Evolutionary conservation across 2,888 invertebrate species (phyloP).

Genomic region (Schrankia costaestrigalis): DNA sequence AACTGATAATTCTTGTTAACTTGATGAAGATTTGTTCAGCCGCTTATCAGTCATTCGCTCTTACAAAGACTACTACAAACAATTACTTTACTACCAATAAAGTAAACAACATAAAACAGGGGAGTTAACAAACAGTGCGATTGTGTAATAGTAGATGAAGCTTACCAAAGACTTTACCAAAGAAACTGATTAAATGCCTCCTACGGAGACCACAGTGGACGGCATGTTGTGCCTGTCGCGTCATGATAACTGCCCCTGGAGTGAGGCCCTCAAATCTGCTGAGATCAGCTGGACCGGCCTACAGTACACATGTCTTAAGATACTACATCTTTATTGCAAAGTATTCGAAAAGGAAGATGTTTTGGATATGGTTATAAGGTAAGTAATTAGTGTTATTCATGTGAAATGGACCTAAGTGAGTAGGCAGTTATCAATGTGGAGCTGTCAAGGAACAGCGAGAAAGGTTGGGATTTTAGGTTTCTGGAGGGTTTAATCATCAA

Average conservation of each 20-base stretch:
- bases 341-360: conserved; percentile 91
- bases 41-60: too few relatives aligned
- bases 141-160: too few relatives aligned
- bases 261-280: conserved; percentile 77
- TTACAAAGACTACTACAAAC: too few relatives aligned
- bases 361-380: conserved; percentile 90
- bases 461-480: too few relatives aligned
- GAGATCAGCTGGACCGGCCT: conserved; percentile 90
- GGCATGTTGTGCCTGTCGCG: conserved; percentile 83
- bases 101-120: too few relatives aligned
- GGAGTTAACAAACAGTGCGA: too few relatives aligned
- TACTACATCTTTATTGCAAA: conserved; percentile 92
- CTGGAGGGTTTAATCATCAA: too few relatives aligned
- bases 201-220: conserved; percentile 64
- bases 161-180: conserved; percentile 22
- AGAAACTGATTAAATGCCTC: conserved; percentile 64
- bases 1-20: too few relatives aligned
- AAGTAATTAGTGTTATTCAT: conserved; percentile 37
- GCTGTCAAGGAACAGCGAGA: too few relatives aligned
- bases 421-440: too few relatives aligned
- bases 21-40: too few relatives aligned
- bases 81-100: too few relatives aligned
- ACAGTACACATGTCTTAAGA: conserved; percentile 90
- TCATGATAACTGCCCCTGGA: conserved; percentile 82
- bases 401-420: background rate